These are phyloP conservation scores for Trinorchestia longiramus DNA, from an alignment of 1,140 invertebrate genomes.

Conservation along the genomic window DNA sequence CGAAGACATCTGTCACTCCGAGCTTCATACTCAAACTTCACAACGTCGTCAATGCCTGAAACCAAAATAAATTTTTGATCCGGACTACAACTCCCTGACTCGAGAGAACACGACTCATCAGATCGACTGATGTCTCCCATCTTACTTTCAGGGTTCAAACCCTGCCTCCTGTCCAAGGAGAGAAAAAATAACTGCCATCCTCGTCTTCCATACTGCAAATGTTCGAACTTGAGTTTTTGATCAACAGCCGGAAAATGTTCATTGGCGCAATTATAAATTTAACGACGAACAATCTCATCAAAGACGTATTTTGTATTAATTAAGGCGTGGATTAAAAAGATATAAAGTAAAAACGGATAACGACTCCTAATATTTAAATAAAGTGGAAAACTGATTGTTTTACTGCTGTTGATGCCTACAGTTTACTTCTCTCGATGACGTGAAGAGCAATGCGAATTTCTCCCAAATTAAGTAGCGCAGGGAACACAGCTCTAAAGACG, in stretches of 20 bases:
- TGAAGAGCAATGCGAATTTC: neutral
- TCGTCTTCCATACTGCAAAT: neutral
- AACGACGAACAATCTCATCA: neutral
- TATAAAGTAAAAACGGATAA: neutral
- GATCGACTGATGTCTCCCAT: neutral
- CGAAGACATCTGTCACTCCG: neutral
- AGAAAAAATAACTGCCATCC: too few species aligned
- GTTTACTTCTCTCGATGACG: neutral
- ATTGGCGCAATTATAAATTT: neutral
- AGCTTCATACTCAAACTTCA: neutral
- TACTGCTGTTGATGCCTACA: neutral
- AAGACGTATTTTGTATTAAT: neutral
- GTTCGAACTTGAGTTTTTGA: neutral
- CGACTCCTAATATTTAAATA: neutral
- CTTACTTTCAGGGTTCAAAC: neutral
- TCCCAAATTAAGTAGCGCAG: neutral
- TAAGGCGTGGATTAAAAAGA: neutral
- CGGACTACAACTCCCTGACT: neutral
- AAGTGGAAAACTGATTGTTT: neutral
- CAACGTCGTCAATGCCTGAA: neutral
- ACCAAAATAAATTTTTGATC: neutral
- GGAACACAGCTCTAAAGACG: neutral
- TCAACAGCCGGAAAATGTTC: neutral
- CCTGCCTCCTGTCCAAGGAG: too few species aligned
- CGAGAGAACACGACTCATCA: neutral